Conservation (phyloP, 1,140 invertebrate species). For the Monochamus saltuarius region DNA sequence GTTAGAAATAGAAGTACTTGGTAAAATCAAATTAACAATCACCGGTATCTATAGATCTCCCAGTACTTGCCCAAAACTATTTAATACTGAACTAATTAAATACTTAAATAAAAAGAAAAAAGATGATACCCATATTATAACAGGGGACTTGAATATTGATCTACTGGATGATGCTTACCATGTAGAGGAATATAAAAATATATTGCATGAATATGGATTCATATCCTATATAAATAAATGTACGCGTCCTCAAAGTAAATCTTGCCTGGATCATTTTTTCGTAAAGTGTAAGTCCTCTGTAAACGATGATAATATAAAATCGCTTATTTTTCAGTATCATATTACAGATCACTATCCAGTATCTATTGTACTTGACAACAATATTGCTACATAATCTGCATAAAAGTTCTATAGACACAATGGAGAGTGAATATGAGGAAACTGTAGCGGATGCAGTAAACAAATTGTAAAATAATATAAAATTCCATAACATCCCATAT, state of each 20-base stretch:
- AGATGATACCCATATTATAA: constrained; percentile 7
- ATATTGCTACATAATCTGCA: too few relatives aligned
- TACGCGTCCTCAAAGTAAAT: not conserved
- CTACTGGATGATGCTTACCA: not conserved
- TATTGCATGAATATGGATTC: constrained; percentile 7
- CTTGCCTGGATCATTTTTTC: constrained; percentile 14
- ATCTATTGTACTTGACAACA: too few relatives aligned
- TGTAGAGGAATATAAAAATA: constrained; percentile 12
- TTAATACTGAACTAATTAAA: not conserved
- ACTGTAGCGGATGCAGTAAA: too few relatives aligned
- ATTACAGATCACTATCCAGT: too few relatives aligned
- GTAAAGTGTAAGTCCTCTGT: constrained; percentile 3
- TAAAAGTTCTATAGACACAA: too few relatives aligned
- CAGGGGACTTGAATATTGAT: constrained; percentile 17
- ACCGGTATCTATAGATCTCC: constrained; percentile 13
- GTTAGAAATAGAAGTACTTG: not conserved
- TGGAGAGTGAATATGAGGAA: too few relatives aligned
- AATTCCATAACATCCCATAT: too few relatives aligned
- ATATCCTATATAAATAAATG: constrained; percentile 6
- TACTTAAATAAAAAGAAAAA: constrained; percentile 7
- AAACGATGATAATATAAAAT: too few relatives aligned
- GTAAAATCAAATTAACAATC: constrained; percentile 6
- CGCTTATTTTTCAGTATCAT: too few relatives aligned
- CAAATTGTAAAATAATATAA: too few relatives aligned
- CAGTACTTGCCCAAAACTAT: not conserved